A percentile compares a stretch with the other conserved stretches of the same genome.
Conservation (phyloP, 1,140 invertebrate species). For the Harpegnathos saltator region DNA sequence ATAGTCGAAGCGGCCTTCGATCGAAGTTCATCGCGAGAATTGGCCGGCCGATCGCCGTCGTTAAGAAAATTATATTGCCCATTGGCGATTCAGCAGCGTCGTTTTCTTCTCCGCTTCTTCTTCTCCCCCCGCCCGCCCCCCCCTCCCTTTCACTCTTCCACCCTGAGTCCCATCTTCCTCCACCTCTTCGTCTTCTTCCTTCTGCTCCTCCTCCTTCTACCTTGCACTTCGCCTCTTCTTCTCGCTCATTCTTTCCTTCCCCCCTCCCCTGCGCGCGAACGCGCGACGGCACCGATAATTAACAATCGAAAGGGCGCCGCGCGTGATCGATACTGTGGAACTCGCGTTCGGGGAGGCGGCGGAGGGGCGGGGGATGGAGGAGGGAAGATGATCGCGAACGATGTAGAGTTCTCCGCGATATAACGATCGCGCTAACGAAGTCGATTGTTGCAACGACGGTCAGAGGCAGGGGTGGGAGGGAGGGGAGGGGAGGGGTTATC, state of each 20-base stretch:
- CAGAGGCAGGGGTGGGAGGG: too few species aligned
- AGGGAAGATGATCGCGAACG: conserved; percentile 33
- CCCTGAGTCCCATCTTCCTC: background rate
- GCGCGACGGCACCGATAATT: conserved; percentile 50
- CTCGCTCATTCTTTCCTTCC: conserved; percentile 27
- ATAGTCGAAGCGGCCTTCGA: conserved; percentile 47
- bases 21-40: conserved; percentile 59
- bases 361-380: too few species aligned
- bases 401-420: conserved; percentile 13
- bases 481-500: too few species aligned
- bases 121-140: background rate
- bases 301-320: conserved; percentile 49
- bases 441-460: conserved; percentile 42
- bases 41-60: conserved; percentile 51
- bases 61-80: conserved; percentile 66
- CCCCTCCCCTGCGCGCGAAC: background rate
- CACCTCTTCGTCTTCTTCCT: background rate
- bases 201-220: background rate
- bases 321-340: conserved; percentile 20
- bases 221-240: background rate
- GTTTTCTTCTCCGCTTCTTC: conserved; percentile 42
- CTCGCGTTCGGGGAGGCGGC: conserved; percentile 16
- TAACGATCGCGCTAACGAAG: conserved; percentile 56
- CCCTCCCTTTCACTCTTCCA: conserved; percentile 14
- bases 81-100: conserved; percentile 51